Evolutionary conservation across 2,797 vertebrate genomes (phyloP), one percentile per base, ranked within the genome.

Genomic region (Typhlichthys eigenmanni): DNA sequence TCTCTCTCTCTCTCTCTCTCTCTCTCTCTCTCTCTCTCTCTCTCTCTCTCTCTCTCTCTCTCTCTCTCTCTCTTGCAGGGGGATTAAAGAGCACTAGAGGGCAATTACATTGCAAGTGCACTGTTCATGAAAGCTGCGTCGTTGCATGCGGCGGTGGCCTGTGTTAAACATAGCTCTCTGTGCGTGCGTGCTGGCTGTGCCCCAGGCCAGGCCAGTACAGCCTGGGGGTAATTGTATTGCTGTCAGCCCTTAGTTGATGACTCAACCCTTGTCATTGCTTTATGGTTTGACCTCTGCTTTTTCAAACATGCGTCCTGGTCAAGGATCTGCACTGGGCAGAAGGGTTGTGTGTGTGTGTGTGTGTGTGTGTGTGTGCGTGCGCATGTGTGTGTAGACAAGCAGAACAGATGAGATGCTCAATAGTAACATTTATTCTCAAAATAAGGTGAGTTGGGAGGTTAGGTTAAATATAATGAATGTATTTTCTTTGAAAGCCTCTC

Each of bases 201-300:
- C 24, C 24, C 24, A 24, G 24, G 24, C 24, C 24, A 69, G 74
- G 70, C 74, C 53, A 62, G 70, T 69, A 71, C 69, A 70, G 82
- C 77, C 80, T 77, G 74, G 69, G 74, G 84, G 83, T 89, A 89
- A 90, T 90, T 87, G 85, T 87, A 86, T 88, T 80, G 82, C 87
- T 89, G 86, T 90, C 89, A 86, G 81, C 76, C 72, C 69, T 71
- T 77, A 75, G 87, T 88, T 87, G 87, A 90, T 89, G 83, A 89
- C 83, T 89, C 84, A 80, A 82, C 71, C 72, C 58, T 81, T 13
- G 70, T 89, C 87, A 90, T 89, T 89, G 85, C 81, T 89, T 90
- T 89, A 89, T 61, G 66, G 75, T 83, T 86, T 89, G 89, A 90
- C 87, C 85, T 87, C 83, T 84, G 84, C 73, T 82, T 88, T 83